A percentile compares a stretch with the other conserved stretches of the same genome.
Evolutionary conservation across 2,888 invertebrate species (phyloP).

Genomic region (Bellardia bayeri): DNA sequence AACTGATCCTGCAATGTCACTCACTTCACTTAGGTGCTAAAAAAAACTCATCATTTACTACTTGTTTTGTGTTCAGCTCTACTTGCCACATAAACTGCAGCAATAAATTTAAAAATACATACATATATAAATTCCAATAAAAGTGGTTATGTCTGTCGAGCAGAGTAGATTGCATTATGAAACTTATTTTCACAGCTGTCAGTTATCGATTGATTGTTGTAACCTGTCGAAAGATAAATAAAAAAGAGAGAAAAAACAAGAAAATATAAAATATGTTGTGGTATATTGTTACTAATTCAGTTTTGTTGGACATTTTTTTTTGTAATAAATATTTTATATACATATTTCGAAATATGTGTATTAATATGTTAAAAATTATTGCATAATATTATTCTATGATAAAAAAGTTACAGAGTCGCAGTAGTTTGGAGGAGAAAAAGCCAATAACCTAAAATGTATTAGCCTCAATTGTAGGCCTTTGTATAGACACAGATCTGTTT

Average conservation of each 20-base stretch:
- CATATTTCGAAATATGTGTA: neutral
- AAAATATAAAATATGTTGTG: conserved; percentile 2
- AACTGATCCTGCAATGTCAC: neutral
- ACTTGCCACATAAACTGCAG: neutral
- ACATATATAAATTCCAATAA: conserved; percentile 2
- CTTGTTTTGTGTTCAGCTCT: neutral
- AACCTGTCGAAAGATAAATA: neutral
- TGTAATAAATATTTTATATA: neutral
- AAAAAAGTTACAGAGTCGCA: neutral
- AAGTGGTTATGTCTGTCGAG: neutral
- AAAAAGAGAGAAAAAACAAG: neutral
- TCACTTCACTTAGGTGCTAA: neutral
- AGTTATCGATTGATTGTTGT: conserved; percentile 57
- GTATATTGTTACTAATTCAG: neutral
- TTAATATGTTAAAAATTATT: neutral
- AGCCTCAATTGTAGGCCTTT: no score
- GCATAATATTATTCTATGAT: neutral
- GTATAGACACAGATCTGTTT: no score
- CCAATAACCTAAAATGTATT: no score
- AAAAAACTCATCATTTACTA: no score
- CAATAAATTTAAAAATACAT: conserved; percentile 5
- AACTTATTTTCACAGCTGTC: conserved; percentile 52
- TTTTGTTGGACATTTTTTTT: neutral
- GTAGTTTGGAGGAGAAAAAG: no score
- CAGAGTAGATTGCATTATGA: conserved; percentile 29